Base-by-base conservation (phyloP, 2,113 vertebrate genomes). In the Sylvia atricapilla region DNA sequence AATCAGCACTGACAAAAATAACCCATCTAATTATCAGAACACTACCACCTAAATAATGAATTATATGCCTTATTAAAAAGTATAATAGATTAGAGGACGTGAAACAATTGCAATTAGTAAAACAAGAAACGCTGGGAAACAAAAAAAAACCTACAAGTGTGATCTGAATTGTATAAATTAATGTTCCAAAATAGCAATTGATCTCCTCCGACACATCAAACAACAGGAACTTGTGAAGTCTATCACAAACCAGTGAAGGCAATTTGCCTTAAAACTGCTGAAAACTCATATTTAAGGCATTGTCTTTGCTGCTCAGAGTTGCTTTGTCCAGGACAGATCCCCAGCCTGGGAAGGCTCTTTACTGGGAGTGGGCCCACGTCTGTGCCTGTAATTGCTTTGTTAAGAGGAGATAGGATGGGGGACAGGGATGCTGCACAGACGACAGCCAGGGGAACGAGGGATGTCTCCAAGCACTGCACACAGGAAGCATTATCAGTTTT, bases 91-190 rank as follows among this genome's bases (percentile, higher is more conserved):
- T 81, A 87, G 83, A 92, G 41, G 59, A 88, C 12, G 83, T 93
- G 89, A 59, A 93, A 95, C 94, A 93, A 68, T 85, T 92, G 72
- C 62, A 84, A 97, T 97, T 96, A 94, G 89, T 87, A 89, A 83
- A 95, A 95, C 82, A 94, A 92, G 80, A 88, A 86, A 90, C 0
- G 46, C 76, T 6, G 19, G 37, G 72, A 85, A 93, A 94, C 84
- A 92, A 84, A 84, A 89, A 84, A 81, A 91, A 87, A 1, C 10
- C 49, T 82, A 72, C 63, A 69, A 95, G 87, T 59, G 72, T 67
- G 78, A 91, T 87, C 74, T 49, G 91, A 91, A 86, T 84, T 73
- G 85, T 84, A 73, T 53, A 64, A 91, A 96, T 91, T 70, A 37
- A 93, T 44, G 70, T 47, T 89, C 80, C 64, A 87, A 87, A 95